Base-by-base conservation (phyloP, 2,888 invertebrate genomes). In the Suillia variegata region DNA sequence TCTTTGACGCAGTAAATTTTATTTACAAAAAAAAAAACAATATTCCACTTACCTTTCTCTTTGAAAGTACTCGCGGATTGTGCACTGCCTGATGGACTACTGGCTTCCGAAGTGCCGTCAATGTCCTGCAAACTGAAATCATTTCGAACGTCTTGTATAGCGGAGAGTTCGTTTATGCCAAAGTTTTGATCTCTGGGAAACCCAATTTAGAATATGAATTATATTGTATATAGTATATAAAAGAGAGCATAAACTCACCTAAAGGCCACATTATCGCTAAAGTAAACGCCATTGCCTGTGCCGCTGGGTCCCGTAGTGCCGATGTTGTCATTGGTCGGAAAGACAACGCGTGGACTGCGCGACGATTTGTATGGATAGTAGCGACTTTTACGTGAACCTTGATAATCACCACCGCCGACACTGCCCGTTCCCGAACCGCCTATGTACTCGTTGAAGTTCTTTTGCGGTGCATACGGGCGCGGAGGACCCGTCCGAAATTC, bases 31-130 rank as follows among this genome's bases (percentile, higher is more conserved):
- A n/a, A n/a, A n/a, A n/a, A n/a, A n/a, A n/a, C n/a, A n/a, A n/a
- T n/a, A n/a, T n/a, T n/a, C 13, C 5, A 56, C 87, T 84, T 81
- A 89, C 89, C 89, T 85, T 88, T 85, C 71, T 89, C 89, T 65
- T 87, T 84, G 69, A 86, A 85, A 48, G 85, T 85, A 34, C 81
- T 82, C 1, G 82, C 81, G 8, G 84, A 85, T 12, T 85, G 83
- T 1, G 79, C 74, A n/a, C n/a, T n/a, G 8, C 82, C 67, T 2
- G 73, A 70, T 10, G 62, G 63, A 24, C 59, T 65, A 57, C 59
- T 69, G 58, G 58, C 68, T 52, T 76, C 73, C 47, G 71, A 63
- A 2, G 66, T 69, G 50, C 70, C 78, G 42, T 80, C 84, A 57
- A 87, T 81, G 71, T 90, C 89, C 82, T 90, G 90, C 47, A 89